Conservation (phyloP, 2,888 invertebrate species). For the Endomychus coccineus region DNA sequence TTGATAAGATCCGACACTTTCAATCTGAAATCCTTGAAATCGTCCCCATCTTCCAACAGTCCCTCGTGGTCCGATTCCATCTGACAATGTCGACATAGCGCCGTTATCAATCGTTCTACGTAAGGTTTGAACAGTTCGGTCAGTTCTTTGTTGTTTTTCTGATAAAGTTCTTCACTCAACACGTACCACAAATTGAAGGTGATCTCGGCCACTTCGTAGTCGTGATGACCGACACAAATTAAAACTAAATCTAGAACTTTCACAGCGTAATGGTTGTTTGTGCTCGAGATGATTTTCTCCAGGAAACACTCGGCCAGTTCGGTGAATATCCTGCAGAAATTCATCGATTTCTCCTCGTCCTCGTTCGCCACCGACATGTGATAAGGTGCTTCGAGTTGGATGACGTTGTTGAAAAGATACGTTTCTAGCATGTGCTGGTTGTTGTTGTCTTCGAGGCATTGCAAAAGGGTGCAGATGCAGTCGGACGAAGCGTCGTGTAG, state of each 20-base stretch:
- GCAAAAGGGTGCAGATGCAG: constrained; percentile 78
- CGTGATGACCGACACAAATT: constrained; percentile 91
- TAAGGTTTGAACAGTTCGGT: constrained; percentile 82
- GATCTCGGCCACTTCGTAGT: constrained; percentile 90
- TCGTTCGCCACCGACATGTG: constrained; percentile 88
- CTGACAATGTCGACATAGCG: constrained; percentile 85
- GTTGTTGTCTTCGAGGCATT: constrained; percentile 71
- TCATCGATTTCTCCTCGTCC: constrained; percentile 88
- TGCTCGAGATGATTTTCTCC: constrained; percentile 65
- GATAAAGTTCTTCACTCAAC: constrained; percentile 88
- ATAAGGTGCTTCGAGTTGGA: constrained; percentile 75
- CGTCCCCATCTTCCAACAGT: constrained; percentile 74
- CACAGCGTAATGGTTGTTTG: constrained; percentile 66
- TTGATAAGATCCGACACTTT: constrained; percentile 90
- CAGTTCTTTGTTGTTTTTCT: constrained; percentile 72
- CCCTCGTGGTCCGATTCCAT: constrained; percentile 92
- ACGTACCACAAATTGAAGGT: constrained; percentile 97
- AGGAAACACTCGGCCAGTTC: constrained; percentile 89
- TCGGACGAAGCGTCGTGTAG: constrained; percentile 89
- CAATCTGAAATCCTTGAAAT: constrained; percentile 75
- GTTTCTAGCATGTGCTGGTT: constrained; percentile 67
- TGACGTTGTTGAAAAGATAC: constrained; percentile 73
- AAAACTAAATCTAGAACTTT: constrained; percentile 83
- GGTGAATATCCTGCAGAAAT: constrained; percentile 92
- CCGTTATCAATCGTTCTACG: constrained; percentile 81